phyloP scores from a whole-genome alignment of 2,888 invertebrate species.

The Disparrhopalites patrizii region DNA sequence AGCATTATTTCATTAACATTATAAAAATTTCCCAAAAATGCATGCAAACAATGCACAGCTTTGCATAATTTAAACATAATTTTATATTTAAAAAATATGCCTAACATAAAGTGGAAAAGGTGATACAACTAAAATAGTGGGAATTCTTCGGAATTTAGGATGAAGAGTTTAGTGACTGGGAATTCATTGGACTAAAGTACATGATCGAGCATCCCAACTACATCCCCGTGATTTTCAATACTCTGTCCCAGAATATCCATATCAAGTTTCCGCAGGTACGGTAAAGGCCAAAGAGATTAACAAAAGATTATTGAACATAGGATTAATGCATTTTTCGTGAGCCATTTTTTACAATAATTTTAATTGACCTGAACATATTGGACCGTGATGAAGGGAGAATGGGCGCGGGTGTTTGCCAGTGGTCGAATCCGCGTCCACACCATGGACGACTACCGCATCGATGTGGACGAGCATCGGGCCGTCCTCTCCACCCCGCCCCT shows the following conservation, averaged over 20 bases:
- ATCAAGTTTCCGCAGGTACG: conserved; percentile 35
- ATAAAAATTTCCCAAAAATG: no score
- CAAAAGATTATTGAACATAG: no score
- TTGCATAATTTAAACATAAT: no score
- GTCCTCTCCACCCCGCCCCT: conserved; percentile 31
- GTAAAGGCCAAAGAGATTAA: not conserved
- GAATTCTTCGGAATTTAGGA: conserved; percentile 8
- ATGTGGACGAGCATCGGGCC: conserved; percentile 36
- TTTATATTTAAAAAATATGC: no score
- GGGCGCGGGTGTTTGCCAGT: conserved; percentile 41
- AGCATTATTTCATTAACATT: no score
- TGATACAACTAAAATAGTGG: not conserved
- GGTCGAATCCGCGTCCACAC: conserved; percentile 33
- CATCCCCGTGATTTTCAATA: conserved; percentile 40
- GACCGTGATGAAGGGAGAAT: conserved; percentile 31
- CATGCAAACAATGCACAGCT: no score
- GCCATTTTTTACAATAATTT: no score
- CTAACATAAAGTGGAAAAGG: no score
- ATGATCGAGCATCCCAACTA: conserved; percentile 46
- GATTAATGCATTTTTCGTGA: no score
- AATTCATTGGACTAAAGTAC: conserved; percentile 40
- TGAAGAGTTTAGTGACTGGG: conserved; percentile 41
- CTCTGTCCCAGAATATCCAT: conserved; percentile 37
- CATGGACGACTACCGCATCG: conserved; percentile 34
- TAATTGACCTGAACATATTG: not conserved